phyloP scores from a whole-genome alignment of 2,797 vertebrate genomes.

The Tadarida brasiliensis region DNA sequence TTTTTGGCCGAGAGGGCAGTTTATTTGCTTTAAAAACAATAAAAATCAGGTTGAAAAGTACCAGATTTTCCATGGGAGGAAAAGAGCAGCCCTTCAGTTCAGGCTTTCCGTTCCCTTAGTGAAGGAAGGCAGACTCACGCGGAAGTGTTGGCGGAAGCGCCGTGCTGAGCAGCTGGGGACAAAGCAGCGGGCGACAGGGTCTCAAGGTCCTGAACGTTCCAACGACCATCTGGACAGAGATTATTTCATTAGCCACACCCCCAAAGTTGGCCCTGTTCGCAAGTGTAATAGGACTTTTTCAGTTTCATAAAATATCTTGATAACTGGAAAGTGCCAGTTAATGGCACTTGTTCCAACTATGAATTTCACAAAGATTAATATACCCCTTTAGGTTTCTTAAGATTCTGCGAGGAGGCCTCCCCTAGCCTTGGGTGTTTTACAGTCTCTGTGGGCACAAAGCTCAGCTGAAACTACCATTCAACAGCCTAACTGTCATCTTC shows the following conservation, averaged over 20 bases:
- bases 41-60: background rate
- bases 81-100: background rate
- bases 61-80: background rate
- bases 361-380: conserved; percentile 91
- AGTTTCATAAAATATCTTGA: conserved; percentile 91
- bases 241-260: conserved; percentile 86
- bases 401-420: conserved; percentile 85
- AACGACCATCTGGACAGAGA: conserved; percentile 79
- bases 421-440: conserved; percentile 88
- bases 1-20: background rate
- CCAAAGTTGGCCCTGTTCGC: conserved; percentile 88
- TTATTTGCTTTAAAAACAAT: conserved; percentile 22
- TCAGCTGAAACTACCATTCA: conserved; percentile 89
- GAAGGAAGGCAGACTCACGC: background rate
- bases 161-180: background rate
- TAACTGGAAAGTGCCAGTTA: conserved; percentile 90
- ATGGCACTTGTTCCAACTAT: conserved; percentile 89
- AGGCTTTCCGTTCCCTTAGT: background rate
- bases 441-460: conserved; percentile 88
- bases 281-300: conserved; percentile 88
- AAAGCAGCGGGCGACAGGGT: background rate
- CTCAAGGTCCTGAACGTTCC: conserved; percentile 63
- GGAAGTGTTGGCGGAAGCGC: background rate
- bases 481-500: conserved; percentile 90
- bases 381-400: conserved; percentile 88